phyloP scores from a whole-genome alignment of 2,113 vertebrate species.

The Hassar affinis region DNA sequence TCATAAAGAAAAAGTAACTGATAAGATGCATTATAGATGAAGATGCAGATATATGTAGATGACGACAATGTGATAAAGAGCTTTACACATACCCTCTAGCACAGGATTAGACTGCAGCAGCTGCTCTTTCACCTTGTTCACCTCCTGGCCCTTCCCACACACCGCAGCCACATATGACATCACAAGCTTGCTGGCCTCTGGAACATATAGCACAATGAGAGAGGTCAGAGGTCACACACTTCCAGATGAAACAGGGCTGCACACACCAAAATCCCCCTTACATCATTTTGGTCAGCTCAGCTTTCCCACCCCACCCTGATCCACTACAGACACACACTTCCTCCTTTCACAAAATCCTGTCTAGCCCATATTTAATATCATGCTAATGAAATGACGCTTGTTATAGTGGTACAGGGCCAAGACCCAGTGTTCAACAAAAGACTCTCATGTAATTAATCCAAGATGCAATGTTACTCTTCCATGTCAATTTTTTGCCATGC shows the following conservation, averaged over 20 bases:
- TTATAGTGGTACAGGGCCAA: background rate
- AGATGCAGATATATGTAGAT: background rate
- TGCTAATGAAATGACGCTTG: background rate
- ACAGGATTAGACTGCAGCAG: conserved; percentile 98
- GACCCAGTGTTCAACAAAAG: conserved; percentile 24
- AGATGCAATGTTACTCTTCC: conserved; percentile 28
- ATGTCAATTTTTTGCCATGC: conserved; percentile 10
- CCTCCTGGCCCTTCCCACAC: conserved; percentile 96
- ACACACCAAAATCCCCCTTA: conserved; percentile 61
- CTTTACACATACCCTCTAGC: conserved; percentile 85
- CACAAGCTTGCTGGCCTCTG: conserved; percentile 98
- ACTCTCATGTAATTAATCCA: conserved; percentile 36
- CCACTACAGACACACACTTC: background rate
- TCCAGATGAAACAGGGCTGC: conserved; percentile 49
- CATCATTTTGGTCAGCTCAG: conserved; percentile 52
- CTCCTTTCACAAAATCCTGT: background rate
- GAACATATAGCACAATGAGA: conserved; percentile 58
- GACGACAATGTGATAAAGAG: background rate
- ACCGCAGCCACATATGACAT: conserved; percentile 99
- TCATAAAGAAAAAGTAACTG: background rate
- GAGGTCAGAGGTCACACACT: conserved; percentile 36
- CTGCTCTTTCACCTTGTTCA: conserved; percentile 98
- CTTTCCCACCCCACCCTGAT: conserved; percentile 38
- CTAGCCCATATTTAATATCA: conserved; percentile 9
- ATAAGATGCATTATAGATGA: background rate